phyloP scores from a whole-genome alignment of 2,797 vertebrate genomes.

The Sebastes glaucus region DNA sequence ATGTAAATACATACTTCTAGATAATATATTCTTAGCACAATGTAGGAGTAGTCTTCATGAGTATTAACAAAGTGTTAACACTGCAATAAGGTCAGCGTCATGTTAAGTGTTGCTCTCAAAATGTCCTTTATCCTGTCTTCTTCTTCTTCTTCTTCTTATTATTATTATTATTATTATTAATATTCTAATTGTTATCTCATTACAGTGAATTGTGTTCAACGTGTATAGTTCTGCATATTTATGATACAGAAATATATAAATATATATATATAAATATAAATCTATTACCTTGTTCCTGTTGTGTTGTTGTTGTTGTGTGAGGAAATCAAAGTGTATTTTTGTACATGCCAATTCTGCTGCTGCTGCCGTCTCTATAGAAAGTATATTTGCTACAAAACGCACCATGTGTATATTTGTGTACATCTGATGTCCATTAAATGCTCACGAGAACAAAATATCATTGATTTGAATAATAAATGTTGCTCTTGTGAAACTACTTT shows the following conservation, averaged over 20 bases:
- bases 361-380: slow-evolving; percentile 83
- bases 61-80: slow-evolving; percentile 22
- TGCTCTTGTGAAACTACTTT: slow-evolving; percentile 60
- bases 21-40: not conserved
- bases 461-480: slow-evolving; percentile 72
- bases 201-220: slow-evolving; percentile 72
- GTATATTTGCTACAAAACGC: slow-evolving; percentile 78
- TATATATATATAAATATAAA: slow-evolving; percentile 83
- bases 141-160: too few species aligned
- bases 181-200: slow-evolving; percentile 74
- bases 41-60: not conserved
- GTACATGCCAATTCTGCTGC: slow-evolving; percentile 93
- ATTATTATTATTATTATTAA: not conserved
- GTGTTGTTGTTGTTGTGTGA: slow-evolving; percentile 74
- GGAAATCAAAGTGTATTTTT: slow-evolving; percentile 93
- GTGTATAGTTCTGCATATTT: slow-evolving; percentile 88
- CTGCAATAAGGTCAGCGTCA: slow-evolving; percentile 25
- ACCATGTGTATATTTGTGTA: slow-evolving; percentile 78
- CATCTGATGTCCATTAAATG: slow-evolving; percentile 58
- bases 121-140: slow-evolving; percentile 33
- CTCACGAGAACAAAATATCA: slow-evolving; percentile 52
- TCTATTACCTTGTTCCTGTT: slow-evolving; percentile 76
- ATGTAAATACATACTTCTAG: not conserved
- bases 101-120: slow-evolving; percentile 22
- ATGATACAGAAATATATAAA: slow-evolving; percentile 86